Conservation (phyloP, 2,113 vertebrate species). For the Ptyas mucosa region DNA sequence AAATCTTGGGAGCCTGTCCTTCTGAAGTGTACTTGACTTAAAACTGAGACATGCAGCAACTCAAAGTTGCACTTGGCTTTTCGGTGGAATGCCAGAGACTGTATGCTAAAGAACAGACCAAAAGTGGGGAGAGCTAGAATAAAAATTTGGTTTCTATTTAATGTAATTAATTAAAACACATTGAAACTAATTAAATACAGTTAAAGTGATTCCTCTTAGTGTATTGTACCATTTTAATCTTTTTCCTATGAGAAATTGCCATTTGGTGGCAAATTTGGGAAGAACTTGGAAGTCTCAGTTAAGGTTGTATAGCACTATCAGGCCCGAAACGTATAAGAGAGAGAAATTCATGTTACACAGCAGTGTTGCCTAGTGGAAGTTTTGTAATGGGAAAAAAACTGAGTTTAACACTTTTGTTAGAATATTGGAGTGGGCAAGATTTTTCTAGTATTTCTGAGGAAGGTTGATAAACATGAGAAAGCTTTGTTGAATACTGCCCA, state of each 20-base stretch:
- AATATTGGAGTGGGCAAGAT: not conserved
- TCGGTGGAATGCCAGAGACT: not conserved
- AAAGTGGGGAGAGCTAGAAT: not conserved
- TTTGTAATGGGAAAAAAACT: not conserved
- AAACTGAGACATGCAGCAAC: not conserved
- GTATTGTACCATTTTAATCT: not conserved
- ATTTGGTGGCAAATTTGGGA: not conserved
- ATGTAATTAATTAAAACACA: not conserved
- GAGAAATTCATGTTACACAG: not conserved
- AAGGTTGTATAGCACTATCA: not conserved
- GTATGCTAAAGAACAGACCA: not conserved
- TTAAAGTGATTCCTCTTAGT: not conserved
- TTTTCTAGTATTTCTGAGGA: not conserved
- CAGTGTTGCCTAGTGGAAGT: not conserved
- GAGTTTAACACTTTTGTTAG: not conserved
- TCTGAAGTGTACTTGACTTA: accelerated
- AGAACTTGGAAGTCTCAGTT: not conserved
- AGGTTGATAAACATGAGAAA: not conserved
- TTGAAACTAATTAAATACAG: not conserved
- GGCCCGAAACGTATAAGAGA: not conserved
- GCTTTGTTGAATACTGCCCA: not conserved
- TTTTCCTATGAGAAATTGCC: not conserved
- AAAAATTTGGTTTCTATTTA: not conserved
- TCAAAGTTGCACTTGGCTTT: not conserved
- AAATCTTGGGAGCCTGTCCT: not conserved